A percentile compares a stretch with the other conserved stretches of the same genome.
These are phyloP conservation scores for Rhynchotus rufescens DNA, from an alignment of 2,797 vertebrate species.

Conservation along the genomic window DNA sequence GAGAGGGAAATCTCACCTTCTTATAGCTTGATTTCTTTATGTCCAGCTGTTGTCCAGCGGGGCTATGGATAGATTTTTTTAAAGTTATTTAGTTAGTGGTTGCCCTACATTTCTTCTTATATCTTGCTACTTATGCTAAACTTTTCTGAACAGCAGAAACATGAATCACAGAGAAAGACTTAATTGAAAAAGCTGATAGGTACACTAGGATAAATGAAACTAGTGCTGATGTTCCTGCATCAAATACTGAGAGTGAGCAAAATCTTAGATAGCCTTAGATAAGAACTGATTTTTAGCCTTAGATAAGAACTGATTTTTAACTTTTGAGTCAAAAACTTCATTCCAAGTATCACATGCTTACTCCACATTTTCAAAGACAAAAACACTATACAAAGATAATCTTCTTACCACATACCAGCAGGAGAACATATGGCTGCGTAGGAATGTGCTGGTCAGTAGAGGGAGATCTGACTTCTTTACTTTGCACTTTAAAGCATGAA, in stretches of 20 bases:
- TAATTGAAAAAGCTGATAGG: neutral
- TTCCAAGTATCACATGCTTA: neutral
- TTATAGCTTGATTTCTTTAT: constrained; percentile 98
- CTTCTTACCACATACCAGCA: constrained; percentile 88
- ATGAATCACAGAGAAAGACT: neutral
- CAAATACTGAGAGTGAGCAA: neutral
- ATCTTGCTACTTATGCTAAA: constrained; percentile 27
- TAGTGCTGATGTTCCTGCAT: neutral
- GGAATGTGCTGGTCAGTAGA: constrained; percentile 92
- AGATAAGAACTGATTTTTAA: neutral
- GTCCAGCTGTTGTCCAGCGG: constrained; percentile 81
- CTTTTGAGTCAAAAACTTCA: neutral
- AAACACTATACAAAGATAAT: neutral
- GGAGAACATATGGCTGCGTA: constrained; percentile 92
- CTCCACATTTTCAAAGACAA: neutral
- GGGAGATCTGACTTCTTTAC: constrained; percentile 95
- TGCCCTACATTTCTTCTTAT: neutral
- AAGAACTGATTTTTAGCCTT: neutral
- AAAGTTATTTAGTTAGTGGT: constrained; percentile 39
- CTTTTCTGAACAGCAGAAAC: neutral
- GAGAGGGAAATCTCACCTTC: constrained; percentile 85
- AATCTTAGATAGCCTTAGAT: neutral
- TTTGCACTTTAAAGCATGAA: constrained; percentile 92
- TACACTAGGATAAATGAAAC: neutral
- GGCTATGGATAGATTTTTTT: constrained; percentile 56